Conservation (phyloP, 2,888 invertebrate species). For the Seira sanloemensis region DNA sequence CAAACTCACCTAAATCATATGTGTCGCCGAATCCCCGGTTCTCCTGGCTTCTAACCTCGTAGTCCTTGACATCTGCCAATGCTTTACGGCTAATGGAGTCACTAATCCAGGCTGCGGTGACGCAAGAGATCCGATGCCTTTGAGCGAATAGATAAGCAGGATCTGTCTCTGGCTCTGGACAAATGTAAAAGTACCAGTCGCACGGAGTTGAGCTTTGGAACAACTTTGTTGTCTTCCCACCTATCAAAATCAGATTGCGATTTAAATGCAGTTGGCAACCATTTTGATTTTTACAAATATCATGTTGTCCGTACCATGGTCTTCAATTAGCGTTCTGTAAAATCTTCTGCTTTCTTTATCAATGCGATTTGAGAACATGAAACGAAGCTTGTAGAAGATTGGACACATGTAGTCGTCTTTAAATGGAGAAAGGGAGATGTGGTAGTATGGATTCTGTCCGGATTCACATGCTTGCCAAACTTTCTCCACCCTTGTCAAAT, state of each 20-base stretch:
- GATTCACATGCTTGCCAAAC: slow-evolving; percentile 26
- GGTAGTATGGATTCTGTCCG: slow-evolving; percentile 41
- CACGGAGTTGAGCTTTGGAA: not conserved
- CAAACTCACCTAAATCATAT: no score
- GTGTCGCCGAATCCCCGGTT: not conserved
- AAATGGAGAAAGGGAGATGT: slow-evolving; percentile 38
- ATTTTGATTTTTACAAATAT: not conserved
- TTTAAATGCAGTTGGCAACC: not conserved
- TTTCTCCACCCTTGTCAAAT: not conserved
- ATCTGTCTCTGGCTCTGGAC: slow-evolving; percentile 16
- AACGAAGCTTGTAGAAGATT: slow-evolving; percentile 38
- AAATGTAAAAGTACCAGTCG: slow-evolving; percentile 31
- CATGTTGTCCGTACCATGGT: not conserved
- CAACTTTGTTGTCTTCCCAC: not conserved
- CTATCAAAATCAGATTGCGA: not conserved
- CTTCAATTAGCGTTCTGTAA: not conserved
- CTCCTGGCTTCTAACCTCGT: not conserved
- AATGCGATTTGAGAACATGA: slow-evolving; percentile 25
- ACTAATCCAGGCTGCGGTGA: slow-evolving; percentile 33
- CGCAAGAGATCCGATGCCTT: slow-evolving; percentile 11
- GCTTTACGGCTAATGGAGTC: slow-evolving; percentile 11
- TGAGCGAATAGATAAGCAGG: not conserved
- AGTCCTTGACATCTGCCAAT: not conserved
- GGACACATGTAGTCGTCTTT: not conserved
- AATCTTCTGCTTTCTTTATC: not conserved